Evolutionary conservation across 1,140 invertebrate species (phyloP), one percentile per base, ranked within the genome.

Genomic region (Drosophila kurseongensis): DNA sequence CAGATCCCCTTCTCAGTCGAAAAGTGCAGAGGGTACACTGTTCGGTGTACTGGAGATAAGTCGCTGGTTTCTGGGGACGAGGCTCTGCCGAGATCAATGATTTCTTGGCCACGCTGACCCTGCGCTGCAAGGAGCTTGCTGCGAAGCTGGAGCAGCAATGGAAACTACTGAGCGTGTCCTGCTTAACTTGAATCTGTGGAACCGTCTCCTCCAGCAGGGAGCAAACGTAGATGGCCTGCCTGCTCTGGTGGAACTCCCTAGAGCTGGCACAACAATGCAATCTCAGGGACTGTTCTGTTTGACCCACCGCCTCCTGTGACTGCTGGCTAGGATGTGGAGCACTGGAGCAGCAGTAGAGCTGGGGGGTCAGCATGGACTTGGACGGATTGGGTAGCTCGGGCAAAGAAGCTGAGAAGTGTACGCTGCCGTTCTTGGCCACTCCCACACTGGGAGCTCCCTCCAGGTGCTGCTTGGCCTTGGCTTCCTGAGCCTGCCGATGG

Each of bases 401-500:
- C 59, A 72, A 6, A 12, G 72, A 71, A 12, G 75, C 56, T 32
- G 73, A 75, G 29, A 77, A 80, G 50, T 75, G 77, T 1, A 73
- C 73, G 2, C 54, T 51, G 2, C 68, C 75, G 23, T 72, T 78
- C 35, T 81, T 91, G 32, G 50, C 44, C 47, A 35, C 32, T 27
- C 18, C 40, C 42, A 36, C 18, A 10, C 7, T 29, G 23, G 47
- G 51, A 35, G 60, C 75, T 40, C 71, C 75, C 45, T 90, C 78
- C 29, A 71, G 42, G 14, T 78, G 40, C 41, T 89, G 75, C 6
- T 90, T 90, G 36, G 80, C 69, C 44, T 90, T 92, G 18, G 88
- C 82, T 62, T 91, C 91, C 59, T 91, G 85, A 3, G 78, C 81
- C 78, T 91, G 93, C 0, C 95, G 91, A 78, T 95, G 95, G 57